Evolutionary conservation across 2,113 vertebrate species (phyloP), one percentile per base, ranked within the genome.

Genomic region (Herpetotheres cachinnans): DNA sequence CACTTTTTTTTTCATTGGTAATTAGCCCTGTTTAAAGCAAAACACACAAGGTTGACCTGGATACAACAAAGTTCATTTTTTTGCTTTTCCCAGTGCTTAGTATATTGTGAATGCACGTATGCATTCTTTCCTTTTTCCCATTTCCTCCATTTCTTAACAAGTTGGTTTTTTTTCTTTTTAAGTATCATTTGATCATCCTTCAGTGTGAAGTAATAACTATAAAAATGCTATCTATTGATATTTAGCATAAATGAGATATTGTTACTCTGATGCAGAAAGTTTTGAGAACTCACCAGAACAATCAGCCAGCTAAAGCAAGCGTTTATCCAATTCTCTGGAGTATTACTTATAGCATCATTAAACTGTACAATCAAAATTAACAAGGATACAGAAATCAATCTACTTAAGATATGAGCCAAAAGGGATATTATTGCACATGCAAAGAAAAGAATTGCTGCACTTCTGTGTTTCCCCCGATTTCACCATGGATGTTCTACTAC

Each of bases 1-100:
- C 50, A 27, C 5, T 62, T 86, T 91, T 92, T 93, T 94, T 91
- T 62, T 59, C 50, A 74, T 67, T 84, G n/a, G 83, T 93, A 92
- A 97, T 96, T 96, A 96, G 86, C 59, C 72, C 69, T 63, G 59
- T 71, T 94, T 94, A 96, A 91, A 81, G 89, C 55, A 92, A 95
- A 90, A 81, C 42, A 77, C 59, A 92, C 76, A 92, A 89, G 47
- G 55, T 6, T 94, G 89, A 95, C 72, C 80, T 78, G 72, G 61
- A 92, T 81, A 83, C 20, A 86, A 90, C 65, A 70, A 92, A 77
- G 76, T 89, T 90, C 0, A 84, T 91, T 95, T 91, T 95, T 59
- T 84, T 93, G 72, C 86, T 86, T 95, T 93, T 95, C 80, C 89
- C 63, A 67, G 69, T 5, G 4, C 62, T 93, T 76, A 49, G 36